Base-by-base conservation (phyloP, 2,888 invertebrate genomes). In the Hybos culiciformis region DNA sequence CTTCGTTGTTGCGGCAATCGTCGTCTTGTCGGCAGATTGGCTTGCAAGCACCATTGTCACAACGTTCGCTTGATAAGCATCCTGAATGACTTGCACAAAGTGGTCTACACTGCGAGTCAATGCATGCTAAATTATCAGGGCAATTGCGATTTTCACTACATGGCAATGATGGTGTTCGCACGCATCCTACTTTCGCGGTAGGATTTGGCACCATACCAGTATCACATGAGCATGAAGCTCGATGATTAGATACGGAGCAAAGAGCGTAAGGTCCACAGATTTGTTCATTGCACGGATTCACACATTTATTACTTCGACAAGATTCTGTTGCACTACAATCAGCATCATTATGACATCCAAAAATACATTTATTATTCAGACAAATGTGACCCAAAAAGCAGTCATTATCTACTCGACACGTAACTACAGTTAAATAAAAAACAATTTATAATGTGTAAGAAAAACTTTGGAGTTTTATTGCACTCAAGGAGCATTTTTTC, bases 381-480 rank as follows among this genome's bases (percentile, higher is more conserved):
- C 92, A 92, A 50, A 91, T 86, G 56, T 91, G 88, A 1, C 90
- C 90, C 45, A 90, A 70, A 75, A 91, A 90, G 56, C 91, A 92
- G 56, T 92, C 91, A 56, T 90, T 87, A 60, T 91, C 90, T 2
- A 88, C 80, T 38, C 88, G 78, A 58, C 92, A 92, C 4, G 90
- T 91, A 45, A 91, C 77, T 76, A 62, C 31, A 36, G n/a, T n/a
- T n/a, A n/a, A n/a, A n/a, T n/a, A n/a, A n/a, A n/a, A n/a, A n/a
- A n/a, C n/a, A n/a, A n/a, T n/a, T n/a, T n/a, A n/a, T n/a, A n/a
- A n/a, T n/a, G n/a, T n/a, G n/a, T n/a, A n/a, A n/a, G n/a, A n/a
- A n/a, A n/a, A n/a, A n/a, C n/a, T n/a, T n/a, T n/a, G n/a, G n/a
- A n/a, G n/a, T n/a, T n/a, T n/a, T n/a, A n/a, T n/a, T n/a, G n/a